Evolutionary conservation across 2,888 invertebrate genomes (phyloP).

Genomic region (Lithophane leautieri): DNA sequence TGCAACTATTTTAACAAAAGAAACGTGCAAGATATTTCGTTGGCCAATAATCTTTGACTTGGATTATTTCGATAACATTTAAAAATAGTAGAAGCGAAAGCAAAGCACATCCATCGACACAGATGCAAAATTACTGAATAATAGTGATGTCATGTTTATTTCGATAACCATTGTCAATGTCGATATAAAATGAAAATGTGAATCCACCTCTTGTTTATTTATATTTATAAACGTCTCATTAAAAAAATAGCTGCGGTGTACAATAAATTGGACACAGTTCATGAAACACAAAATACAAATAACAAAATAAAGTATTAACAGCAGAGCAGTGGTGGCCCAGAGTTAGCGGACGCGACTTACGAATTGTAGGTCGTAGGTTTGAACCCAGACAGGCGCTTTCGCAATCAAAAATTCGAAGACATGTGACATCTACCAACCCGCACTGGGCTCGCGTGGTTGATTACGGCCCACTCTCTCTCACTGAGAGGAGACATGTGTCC

Average conservation of each 20-base stretch:
- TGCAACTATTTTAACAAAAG: conserved; percentile 31
- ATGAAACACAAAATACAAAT: too few relatives aligned
- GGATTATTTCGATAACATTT: conserved; percentile 53
- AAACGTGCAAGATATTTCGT: conserved; percentile 32
- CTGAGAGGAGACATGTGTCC: too few relatives aligned
- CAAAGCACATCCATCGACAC: conserved; percentile 61
- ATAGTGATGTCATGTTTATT: conserved; percentile 31
- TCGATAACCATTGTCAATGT: conserved; percentile 7
- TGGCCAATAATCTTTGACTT: conserved; percentile 33
- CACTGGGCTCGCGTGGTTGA: too few relatives aligned
- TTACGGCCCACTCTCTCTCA: too few relatives aligned
- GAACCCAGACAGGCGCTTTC: too few relatives aligned
- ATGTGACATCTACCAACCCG: too few relatives aligned
- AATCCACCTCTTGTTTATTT: background rate
- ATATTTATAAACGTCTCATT: background rate
- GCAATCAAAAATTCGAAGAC: too few relatives aligned
- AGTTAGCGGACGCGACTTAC: too few relatives aligned
- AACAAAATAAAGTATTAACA: too few relatives aligned
- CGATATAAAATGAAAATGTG: conserved; percentile 28
- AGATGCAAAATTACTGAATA: conserved; percentile 54
- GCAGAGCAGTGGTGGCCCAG: too few relatives aligned
- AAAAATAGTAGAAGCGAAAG: conserved; percentile 62
- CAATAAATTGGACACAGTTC: background rate
- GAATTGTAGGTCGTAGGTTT: too few relatives aligned
- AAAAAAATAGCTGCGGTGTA: background rate